Evolutionary conservation across 2,113 vertebrate genomes (phyloP).

Genomic region (Miniopterus natalensis): DNA sequence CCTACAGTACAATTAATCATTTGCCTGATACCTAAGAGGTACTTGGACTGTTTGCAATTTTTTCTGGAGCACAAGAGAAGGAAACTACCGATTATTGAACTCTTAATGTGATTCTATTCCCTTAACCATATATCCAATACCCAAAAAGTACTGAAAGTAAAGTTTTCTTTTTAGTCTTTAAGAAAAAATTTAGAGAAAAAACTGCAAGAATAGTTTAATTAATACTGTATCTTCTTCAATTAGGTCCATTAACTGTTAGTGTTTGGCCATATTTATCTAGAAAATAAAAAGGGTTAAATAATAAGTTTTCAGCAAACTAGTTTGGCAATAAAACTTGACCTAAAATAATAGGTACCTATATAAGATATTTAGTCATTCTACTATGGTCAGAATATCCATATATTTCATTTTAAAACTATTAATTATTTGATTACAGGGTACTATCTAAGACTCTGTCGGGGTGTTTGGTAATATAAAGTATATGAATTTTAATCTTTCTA

Average conservation of each 20-base stretch:
- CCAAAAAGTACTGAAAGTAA: background rate
- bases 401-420: conserved; percentile 10
- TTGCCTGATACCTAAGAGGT: background rate
- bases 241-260: background rate
- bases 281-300: background rate
- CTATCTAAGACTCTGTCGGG: background rate
- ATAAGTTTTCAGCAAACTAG: conserved; percentile 7
- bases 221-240: background rate
- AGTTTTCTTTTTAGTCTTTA: background rate
- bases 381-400: background rate
- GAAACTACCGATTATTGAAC: background rate
- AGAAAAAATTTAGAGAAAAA: conserved; percentile 3
- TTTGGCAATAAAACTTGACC: background rate
- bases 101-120: background rate
- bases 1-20: conserved; percentile 44
- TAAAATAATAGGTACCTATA: background rate
- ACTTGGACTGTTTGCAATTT: conserved; percentile 34
- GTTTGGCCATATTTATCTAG: conserved; percentile 33
- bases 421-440: background rate
- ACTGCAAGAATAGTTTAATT: background rate
- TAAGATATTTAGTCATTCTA: background rate
- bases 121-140: background rate
- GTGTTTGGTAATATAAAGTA: background rate
- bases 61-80: conserved; percentile 16
- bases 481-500: background rate